Evolutionary conservation across 2,113 vertebrate species (phyloP).

Genomic region (Thinocorus orbignyianus): DNA sequence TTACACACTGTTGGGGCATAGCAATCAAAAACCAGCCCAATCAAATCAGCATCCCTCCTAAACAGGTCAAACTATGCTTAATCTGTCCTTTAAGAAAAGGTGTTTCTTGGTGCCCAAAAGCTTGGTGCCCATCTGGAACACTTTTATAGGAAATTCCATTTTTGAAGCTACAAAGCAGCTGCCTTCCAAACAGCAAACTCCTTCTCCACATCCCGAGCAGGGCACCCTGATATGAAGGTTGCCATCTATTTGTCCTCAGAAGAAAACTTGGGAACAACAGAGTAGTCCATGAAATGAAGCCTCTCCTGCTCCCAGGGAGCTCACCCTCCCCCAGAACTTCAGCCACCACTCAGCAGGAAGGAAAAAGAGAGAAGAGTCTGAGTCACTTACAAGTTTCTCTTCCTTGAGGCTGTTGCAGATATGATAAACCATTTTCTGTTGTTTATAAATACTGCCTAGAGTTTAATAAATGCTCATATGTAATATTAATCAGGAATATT

Average conservation of each 20-base stretch:
- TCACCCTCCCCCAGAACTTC: neutral
- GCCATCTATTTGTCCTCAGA: neutral
- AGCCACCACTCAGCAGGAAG: neutral
- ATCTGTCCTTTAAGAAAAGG: neutral
- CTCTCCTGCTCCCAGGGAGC: neutral
- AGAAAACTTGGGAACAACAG: neutral
- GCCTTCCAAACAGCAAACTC: neutral
- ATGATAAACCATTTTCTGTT: neutral
- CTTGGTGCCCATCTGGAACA: neutral
- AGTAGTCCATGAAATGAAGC: neutral
- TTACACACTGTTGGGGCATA: neutral
- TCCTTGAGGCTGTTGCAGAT: slow-evolving; percentile 6
- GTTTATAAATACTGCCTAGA: slow-evolving; percentile 28
- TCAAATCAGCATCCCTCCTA: neutral
- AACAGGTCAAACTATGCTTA: accelerated
- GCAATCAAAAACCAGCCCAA: neutral
- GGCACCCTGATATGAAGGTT: neutral
- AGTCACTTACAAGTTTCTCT: slow-evolving; percentile 8
- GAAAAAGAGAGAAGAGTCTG: neutral
- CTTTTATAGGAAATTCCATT: neutral
- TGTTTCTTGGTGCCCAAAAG: neutral
- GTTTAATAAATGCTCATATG: slow-evolving; percentile 46
- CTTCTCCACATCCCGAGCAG: accelerated
- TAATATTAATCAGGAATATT: slow-evolving; percentile 56
- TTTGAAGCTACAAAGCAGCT: neutral